A percentile compares a stretch with the other conserved stretches of the same genome.
These are phyloP conservation scores for Lycophotia porphyrea DNA, from an alignment of 2,888 invertebrate species.

Conservation along the genomic window DNA sequence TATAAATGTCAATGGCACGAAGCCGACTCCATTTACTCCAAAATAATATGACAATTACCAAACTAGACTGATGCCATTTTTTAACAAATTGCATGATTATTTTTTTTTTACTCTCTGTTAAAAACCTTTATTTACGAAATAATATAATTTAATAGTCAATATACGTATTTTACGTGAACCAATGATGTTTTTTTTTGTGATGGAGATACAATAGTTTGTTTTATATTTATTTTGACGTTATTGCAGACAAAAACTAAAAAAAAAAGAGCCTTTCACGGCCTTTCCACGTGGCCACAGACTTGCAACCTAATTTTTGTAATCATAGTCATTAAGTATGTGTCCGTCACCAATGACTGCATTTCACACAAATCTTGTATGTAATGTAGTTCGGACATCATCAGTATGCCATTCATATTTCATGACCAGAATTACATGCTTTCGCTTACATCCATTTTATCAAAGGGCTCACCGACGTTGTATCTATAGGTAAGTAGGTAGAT, in stretches of 20 bases:
- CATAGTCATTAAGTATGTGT: conserved; percentile 21
- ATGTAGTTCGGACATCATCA: conserved; percentile 47
- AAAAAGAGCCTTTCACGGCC: not conserved
- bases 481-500: not conserved
- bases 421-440: conserved; percentile 37
- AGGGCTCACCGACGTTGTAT: conserved; percentile 1
- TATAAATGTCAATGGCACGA: conserved; percentile 25
- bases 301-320: conserved; percentile 19
- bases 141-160: not conserved
- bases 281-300: conserved; percentile 3
- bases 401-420: conserved; percentile 47
- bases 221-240: not conserved
- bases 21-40: not conserved
- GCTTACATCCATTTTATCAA: conserved; percentile 42
- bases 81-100: not conserved
- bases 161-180: not conserved
- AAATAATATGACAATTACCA: not conserved
- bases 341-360: conserved; percentile 7
- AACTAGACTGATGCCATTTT: not conserved
- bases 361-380: conserved; percentile 3
- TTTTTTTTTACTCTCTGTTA: not conserved
- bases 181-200: not conserved
- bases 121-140: not conserved
- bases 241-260: not conserved
- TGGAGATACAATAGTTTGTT: not conserved